Percentiles rank a stretch among this genome's conserved stretches.
Evolutionary conservation across 1,140 invertebrate species (phyloP).

Genomic region (Manduca sexta): DNA sequence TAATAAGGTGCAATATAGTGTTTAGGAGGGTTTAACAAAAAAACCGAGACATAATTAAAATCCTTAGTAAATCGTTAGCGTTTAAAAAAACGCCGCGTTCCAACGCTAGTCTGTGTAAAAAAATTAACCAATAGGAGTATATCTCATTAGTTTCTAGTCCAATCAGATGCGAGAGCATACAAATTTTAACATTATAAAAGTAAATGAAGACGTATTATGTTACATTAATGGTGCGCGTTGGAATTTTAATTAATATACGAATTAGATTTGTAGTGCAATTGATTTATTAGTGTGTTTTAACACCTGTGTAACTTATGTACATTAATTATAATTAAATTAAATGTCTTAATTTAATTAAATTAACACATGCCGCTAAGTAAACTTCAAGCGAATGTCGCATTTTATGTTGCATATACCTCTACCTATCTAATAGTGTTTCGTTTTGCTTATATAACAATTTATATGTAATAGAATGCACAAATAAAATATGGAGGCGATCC

Average conservation of each 20-base stretch:
- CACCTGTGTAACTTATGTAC: not conserved
- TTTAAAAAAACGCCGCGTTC: not conserved
- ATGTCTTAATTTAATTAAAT: not conserved
- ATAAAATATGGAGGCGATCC: no score
- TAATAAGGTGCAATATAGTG: no score
- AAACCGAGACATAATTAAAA: no score
- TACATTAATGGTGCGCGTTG: constrained; percentile 8
- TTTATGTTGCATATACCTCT: no score
- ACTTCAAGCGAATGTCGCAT: no score
- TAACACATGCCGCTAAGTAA: not conserved
- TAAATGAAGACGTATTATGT: constrained; percentile 12
- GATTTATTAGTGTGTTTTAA: constrained; percentile 7
- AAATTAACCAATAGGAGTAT: constrained; percentile 1
- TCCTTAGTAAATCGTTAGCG: not conserved
- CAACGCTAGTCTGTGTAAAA: not conserved
- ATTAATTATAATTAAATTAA: not conserved
- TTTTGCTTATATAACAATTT: no score
- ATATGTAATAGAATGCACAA: no score
- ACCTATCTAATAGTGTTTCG: no score
- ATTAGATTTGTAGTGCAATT: constrained; percentile 5
- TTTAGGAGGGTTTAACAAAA: no score
- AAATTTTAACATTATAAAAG: constrained; percentile 4
- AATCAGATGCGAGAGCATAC: constrained; percentile 8
- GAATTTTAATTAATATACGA: constrained; percentile 7
- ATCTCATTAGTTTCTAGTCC: constrained; percentile 3